These are phyloP conservation scores for Bombus picipes DNA, from an alignment of 1,140 invertebrate genomes.

Conservation along the genomic window DNA sequence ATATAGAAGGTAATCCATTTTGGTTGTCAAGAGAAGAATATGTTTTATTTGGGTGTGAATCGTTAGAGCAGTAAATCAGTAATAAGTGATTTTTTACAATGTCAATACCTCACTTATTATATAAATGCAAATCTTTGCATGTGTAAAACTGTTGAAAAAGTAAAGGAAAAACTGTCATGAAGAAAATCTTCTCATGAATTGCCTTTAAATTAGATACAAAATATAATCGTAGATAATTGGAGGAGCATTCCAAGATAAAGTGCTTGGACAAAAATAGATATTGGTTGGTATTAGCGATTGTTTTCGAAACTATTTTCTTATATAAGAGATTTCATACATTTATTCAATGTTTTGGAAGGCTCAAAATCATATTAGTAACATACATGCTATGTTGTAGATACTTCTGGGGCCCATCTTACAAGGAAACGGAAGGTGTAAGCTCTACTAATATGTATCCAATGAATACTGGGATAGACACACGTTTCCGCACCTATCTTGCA, in stretches of 20 bases:
- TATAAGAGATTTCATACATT: neutral
- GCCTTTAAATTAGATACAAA: constrained; percentile 69
- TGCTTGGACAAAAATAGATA: constrained; percentile 31
- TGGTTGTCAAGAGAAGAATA: constrained; percentile 83
- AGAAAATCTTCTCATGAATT: constrained; percentile 79
- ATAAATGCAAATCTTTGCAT: constrained; percentile 54
- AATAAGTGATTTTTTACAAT: constrained; percentile 59
- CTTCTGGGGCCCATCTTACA: constrained; percentile 9
- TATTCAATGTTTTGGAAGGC: neutral
- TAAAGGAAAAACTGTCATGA: constrained; percentile 76
- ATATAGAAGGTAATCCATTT: constrained; percentile 80
- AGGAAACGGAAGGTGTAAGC: neutral
- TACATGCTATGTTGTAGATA: constrained; percentile 14
- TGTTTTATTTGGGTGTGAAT: constrained; percentile 82
- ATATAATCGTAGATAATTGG: constrained; percentile 45
- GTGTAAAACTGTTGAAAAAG: constrained; percentile 68
- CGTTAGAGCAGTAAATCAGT: constrained; percentile 73
- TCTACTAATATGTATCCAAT: constrained; percentile 15
- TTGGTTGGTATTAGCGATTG: constrained; percentile 47
- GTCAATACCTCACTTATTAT: constrained; percentile 56
- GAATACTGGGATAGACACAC: constrained; percentile 21
- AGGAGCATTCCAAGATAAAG: constrained; percentile 58
- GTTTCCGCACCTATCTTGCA: constrained; percentile 1
- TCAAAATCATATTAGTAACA: neutral
- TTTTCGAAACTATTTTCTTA: constrained; percentile 1